Evolutionary conservation across 2,113 vertebrate species (phyloP).

Genomic region (Benitochromis conjunctus): DNA sequence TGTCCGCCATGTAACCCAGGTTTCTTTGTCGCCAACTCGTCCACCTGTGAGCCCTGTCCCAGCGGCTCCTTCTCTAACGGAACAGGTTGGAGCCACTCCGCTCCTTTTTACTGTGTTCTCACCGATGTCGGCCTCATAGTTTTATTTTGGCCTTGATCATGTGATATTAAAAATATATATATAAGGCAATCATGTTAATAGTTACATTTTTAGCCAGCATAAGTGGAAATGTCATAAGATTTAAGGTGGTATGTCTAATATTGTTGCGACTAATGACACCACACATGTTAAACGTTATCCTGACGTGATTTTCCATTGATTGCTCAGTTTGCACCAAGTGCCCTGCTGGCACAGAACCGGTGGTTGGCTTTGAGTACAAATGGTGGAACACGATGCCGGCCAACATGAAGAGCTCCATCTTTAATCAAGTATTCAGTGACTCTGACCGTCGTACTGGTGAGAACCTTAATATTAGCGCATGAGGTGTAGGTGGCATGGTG

Average conservation of each 20-base stretch:
- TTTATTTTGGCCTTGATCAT: background rate
- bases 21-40: constrained; percentile 80
- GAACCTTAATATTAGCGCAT: background rate
- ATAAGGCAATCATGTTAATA: background rate
- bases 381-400: constrained; percentile 93
- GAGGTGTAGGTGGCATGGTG: background rate
- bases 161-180: background rate
- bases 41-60: constrained; percentile 82
- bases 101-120: background rate
- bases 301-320: background rate
- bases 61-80: constrained; percentile 84
- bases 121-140: background rate
- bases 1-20: constrained; percentile 96
- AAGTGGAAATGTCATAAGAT: background rate
- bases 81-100: constrained; percentile 71
- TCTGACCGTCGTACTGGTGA: constrained; percentile 82
- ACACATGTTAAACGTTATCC: background rate
- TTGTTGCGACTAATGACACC: background rate
- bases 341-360: constrained; percentile 84
- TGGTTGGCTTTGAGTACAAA: constrained; percentile 88
- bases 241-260: background rate
- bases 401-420: constrained; percentile 87
- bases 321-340: constrained; percentile 81
- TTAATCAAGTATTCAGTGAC: constrained; percentile 77
- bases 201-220: background rate